Evolutionary conservation across 2,797 vertebrate species (phyloP).

Genomic region (Bucorvus abyssinicus): DNA sequence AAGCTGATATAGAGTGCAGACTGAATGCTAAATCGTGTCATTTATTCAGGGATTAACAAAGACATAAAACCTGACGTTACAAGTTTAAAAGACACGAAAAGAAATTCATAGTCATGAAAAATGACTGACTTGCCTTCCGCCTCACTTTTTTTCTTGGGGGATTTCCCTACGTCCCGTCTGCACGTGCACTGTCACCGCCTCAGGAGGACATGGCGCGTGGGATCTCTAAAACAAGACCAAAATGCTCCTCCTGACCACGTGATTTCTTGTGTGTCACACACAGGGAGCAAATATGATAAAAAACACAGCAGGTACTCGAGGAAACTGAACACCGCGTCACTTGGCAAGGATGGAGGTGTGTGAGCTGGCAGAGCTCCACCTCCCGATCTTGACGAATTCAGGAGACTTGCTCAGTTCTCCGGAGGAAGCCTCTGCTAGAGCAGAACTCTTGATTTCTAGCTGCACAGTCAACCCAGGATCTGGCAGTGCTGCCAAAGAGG

Average conservation of each 20-base stretch:
- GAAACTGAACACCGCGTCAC: neutral
- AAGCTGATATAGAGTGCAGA: neutral
- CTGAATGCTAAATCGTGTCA: neutral
- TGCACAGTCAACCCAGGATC: fast-evolving
- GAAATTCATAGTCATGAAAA: neutral
- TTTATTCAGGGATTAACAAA: neutral
- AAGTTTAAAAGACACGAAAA: neutral
- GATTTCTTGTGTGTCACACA: neutral
- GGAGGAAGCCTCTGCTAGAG: neutral
- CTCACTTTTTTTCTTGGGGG: neutral
- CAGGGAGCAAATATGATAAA: neutral
- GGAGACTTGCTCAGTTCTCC: neutral
- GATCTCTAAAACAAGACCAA: neutral
- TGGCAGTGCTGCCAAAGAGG: fast-evolving
- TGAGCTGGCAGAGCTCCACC: neutral
- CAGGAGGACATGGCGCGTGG: fast-evolving
- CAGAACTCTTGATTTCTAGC: neutral
- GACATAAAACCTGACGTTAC: neutral
- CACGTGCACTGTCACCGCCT: fast-evolving
- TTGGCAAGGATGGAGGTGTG: neutral
- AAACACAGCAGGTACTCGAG: neutral
- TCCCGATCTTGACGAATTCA: neutral
- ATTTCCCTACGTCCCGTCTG: neutral
- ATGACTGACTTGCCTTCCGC: neutral
- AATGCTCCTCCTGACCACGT: neutral